Conservation (phyloP, 2,888 invertebrate genomes). For the Drosophila greeni region DNA sequence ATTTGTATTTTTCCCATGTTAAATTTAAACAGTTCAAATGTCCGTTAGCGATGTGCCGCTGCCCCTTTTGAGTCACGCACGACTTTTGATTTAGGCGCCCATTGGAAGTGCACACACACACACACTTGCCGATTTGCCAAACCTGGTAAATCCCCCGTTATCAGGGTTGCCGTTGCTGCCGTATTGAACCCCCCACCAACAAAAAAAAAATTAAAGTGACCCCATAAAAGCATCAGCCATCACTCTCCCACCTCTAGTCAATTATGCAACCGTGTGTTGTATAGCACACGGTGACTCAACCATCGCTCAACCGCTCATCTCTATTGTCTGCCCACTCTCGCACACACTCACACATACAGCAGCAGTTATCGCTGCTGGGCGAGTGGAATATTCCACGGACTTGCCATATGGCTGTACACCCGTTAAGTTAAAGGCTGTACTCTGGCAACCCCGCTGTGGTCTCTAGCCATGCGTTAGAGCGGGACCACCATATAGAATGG, state of each 20-base stretch:
- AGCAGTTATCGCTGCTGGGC: conserved; percentile 25
- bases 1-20: conserved; percentile 6
- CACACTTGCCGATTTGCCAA: conserved; percentile 9
- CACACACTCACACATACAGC: neutral
- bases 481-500: conserved; percentile 20
- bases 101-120: neutral
- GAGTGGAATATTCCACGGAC: conserved; percentile 70
- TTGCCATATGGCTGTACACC: conserved; percentile 56
- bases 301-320: conserved; percentile 45
- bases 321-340: conserved; percentile 37
- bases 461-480: conserved; percentile 38
- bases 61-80: conserved; percentile 3
- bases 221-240: conserved; percentile 22
- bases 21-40: conserved; percentile 14
- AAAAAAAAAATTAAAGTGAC: conserved; percentile 9
- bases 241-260: conserved; percentile 33
- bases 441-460: conserved; percentile 60
- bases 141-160: conserved; percentile 19
- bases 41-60: conserved; percentile 18
- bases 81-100: conserved; percentile 12
- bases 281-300: conserved; percentile 40
- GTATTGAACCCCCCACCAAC: conserved; percentile 5
- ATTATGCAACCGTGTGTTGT: conserved; percentile 47
- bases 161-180: conserved; percentile 28
- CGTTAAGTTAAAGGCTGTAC: conserved; percentile 23